Evolutionary conservation across 2,888 invertebrate species (phyloP).

Genomic region (Pecten maximus): DNA sequence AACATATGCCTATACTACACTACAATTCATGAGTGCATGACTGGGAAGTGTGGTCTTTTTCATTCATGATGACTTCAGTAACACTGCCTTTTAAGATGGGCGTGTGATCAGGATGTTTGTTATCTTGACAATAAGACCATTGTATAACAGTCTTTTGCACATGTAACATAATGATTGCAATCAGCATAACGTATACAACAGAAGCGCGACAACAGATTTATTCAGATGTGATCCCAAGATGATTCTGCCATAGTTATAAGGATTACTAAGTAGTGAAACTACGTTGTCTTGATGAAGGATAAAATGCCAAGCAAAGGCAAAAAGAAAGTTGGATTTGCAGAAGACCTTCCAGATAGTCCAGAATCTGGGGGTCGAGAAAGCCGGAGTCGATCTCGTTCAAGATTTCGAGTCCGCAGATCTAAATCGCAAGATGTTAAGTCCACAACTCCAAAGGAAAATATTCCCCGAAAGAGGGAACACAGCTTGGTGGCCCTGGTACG

Average conservation of each 20-base stretch:
- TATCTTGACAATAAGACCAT: neutral
- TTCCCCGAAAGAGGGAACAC: constrained; percentile 58
- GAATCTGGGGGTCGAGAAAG: constrained; percentile 47
- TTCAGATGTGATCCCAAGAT: neutral
- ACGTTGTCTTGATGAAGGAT: neutral
- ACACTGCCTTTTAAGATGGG: constrained; percentile 20
- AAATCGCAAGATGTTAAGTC: constrained; percentile 54
- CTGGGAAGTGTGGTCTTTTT: constrained; percentile 31
- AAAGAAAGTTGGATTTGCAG: constrained; percentile 55
- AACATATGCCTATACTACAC: neutral
- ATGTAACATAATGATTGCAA: neutral
- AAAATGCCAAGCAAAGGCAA: constrained; percentile 52
- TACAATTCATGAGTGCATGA: neutral
- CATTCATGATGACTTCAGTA: constrained; percentile 1
- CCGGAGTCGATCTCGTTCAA: constrained; percentile 51
- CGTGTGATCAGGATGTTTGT: constrained; percentile 30
- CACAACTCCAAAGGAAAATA: constrained; percentile 46
- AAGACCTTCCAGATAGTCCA: constrained; percentile 44
- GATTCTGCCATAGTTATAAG: neutral
- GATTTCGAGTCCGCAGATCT: constrained; percentile 52
- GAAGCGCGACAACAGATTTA: neutral
- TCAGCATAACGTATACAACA: neutral
- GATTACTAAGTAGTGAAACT: neutral
- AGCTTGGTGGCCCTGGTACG: constrained; percentile 62
- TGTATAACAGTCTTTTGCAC: neutral